A percentile compares a stretch with the other conserved stretches of the same genome.
Conservation (phyloP, 2,797 vertebrate species). For the Ambastaia sidthimunki region DNA sequence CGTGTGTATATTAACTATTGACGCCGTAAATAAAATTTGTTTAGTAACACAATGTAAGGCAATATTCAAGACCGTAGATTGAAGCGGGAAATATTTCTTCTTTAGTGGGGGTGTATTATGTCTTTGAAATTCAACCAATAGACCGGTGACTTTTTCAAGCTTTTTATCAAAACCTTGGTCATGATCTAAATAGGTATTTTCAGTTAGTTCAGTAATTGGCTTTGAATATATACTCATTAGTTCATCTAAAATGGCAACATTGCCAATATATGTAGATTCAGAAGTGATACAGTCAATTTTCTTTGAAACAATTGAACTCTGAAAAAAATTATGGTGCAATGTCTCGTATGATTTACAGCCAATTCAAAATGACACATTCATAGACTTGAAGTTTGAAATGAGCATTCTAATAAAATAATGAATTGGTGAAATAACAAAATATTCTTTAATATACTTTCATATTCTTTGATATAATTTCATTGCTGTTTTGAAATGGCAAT, state of each 20-base stretch:
- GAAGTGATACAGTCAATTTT: slow-evolving; percentile 9
- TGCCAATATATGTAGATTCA: slow-evolving; percentile 25
- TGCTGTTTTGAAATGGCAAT: slow-evolving; percentile 22
- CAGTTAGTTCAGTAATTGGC: slow-evolving; percentile 16
- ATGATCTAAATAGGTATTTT: slow-evolving; percentile 9
- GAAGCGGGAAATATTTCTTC: slow-evolving; percentile 26
- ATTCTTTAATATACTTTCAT: not conserved
- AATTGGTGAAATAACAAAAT: not conserved
- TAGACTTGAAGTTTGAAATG: slow-evolving; percentile 35
- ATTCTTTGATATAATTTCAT: slow-evolving; percentile 24
- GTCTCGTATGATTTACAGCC: slow-evolving; percentile 20
- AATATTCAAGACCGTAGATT: slow-evolving; percentile 24
- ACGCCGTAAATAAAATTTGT: slow-evolving; percentile 15
- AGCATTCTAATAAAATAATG: slow-evolving; percentile 22
- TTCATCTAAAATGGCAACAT: slow-evolving; percentile 8
- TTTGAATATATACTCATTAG: slow-evolving; percentile 12
- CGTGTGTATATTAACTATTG: slow-evolving; percentile 13
- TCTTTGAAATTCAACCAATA: slow-evolving; percentile 37
- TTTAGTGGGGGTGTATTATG: not conserved
- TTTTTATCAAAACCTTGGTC: not conserved
- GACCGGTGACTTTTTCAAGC: slow-evolving; percentile 11
- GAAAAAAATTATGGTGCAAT: slow-evolving; percentile 27
- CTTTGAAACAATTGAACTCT: not conserved
- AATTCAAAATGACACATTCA: slow-evolving; percentile 24
- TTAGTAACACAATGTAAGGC: slow-evolving; percentile 16